These are phyloP conservation scores for Glomeris maerens DNA, from an alignment of 1,140 invertebrate genomes.

Conservation along the genomic window DNA sequence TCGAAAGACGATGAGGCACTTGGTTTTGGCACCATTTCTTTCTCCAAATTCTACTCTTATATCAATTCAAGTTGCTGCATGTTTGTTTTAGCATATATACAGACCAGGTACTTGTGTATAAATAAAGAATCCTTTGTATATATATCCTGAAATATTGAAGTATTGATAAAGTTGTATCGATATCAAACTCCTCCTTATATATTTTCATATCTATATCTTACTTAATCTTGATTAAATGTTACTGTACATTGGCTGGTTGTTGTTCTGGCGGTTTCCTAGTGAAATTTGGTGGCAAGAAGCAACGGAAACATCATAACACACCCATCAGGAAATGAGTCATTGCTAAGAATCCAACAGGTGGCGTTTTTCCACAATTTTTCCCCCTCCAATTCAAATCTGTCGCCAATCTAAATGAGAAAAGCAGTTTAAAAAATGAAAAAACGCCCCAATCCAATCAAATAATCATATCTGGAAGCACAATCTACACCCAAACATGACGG, in stretches of 20 bases:
- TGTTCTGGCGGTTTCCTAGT: too few relatives aligned
- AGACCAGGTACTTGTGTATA: background rate
- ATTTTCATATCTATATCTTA: too few relatives aligned
- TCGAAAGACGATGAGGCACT: constrained; percentile 2
- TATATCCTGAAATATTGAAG: background rate
- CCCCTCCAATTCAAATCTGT: too few relatives aligned
- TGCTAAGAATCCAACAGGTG: background rate
- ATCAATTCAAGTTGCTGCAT: background rate
- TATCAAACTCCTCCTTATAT: too few relatives aligned
- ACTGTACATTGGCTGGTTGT: too few relatives aligned
- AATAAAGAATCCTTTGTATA: background rate
- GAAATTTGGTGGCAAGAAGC: too few relatives aligned
- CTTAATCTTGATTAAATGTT: too few relatives aligned
- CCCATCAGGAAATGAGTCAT: too few relatives aligned
- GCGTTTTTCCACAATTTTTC: background rate
- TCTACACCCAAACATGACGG: background rate
- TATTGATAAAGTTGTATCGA: too few relatives aligned
- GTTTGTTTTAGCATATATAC: background rate
- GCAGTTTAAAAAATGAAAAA: background rate
- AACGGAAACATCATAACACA: too few relatives aligned
- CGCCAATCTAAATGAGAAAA: too few relatives aligned
- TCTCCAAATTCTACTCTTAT: background rate
- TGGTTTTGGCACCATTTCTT: constrained; percentile 2
- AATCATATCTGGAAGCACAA: background rate
- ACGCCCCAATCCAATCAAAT: background rate